Base-by-base conservation (phyloP, 2,113 vertebrate species). In the Percopsis transmontana region DNA sequence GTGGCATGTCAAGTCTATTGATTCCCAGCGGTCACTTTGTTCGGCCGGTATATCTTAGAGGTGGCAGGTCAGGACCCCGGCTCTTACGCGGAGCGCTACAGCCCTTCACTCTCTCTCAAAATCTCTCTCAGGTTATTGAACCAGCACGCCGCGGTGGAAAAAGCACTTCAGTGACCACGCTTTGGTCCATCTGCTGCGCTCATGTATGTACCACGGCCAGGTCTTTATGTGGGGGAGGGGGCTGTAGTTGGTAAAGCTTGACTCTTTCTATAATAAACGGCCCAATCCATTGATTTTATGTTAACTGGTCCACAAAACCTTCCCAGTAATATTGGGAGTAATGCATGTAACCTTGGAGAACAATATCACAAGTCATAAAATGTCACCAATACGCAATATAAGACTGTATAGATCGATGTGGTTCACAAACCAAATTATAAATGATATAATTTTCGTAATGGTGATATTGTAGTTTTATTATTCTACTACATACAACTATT, bases 91-190 rank as follows among this genome's bases (percentile, higher is more conserved):
- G 74, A 63, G 61, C 76, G 52, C 81, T 74, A 67, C 40, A 80
- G 86, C 79, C 88, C 89, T 87, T 88, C 58, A 70, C 77, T 83
- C 78, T 74, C 89, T 90, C 90, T 84, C 61, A 76, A 84, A 77
- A 79, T 89, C 87, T 86, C 58, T 67, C 80, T 87, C 77, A 76
- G 79, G 60, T 84, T 82, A 88, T 89, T 90, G 87, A 91, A 88
- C 81, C 72, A 77, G 76, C 82, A 77, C 69, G 74, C 74, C 80
- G 80, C 83, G 80, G 81, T 85, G 81, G 77, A 82, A 74, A 72
- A 85, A 78, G 76, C 83, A 86, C 87, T 88, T 81, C 72, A 87
- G 72, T 62, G 76, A 70, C 79, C 81, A 81, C 66, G 85, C 70
- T 77, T 74, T 67, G 51, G 56, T 84, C 83, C 81, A 82, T 89